Conservation (phyloP, 2,888 invertebrate species). For the Rhogogaster chlorosoma region DNA sequence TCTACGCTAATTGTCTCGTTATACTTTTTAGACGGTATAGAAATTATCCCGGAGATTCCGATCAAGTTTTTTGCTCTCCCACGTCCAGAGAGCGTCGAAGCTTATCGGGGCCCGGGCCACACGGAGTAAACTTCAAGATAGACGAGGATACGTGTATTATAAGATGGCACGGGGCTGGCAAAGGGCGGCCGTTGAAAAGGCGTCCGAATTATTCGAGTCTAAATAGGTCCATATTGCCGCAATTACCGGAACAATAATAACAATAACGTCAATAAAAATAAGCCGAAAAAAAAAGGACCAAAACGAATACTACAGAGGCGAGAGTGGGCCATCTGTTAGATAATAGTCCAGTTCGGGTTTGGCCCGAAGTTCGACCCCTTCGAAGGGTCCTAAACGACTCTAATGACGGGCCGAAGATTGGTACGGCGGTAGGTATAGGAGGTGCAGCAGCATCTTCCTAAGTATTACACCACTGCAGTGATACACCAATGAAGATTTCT, state of each 20-base stretch:
- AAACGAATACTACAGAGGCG: constrained; percentile 27
- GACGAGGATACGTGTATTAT: neutral
- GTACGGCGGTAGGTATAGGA: constrained; percentile 41
- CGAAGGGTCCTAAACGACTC: constrained; percentile 60
- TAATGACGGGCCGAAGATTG: constrained; percentile 50
- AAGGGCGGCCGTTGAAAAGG: constrained; percentile 58
- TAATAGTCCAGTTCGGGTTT: constrained; percentile 64
- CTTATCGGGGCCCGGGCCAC: constrained; percentile 10
- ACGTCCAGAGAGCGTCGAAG: constrained; percentile 1
- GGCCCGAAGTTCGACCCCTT: constrained; percentile 57
- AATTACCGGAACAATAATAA: constrained; percentile 76
- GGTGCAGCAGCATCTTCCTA: neutral
- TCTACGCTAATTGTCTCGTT: constrained; percentile 26
- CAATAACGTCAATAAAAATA: constrained; percentile 62
- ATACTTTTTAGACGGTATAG: neutral
- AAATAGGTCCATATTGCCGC: constrained; percentile 69
- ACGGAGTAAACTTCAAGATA: neutral
- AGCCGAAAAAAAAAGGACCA: neutral
- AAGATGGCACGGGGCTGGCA: neutral
- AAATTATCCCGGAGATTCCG: constrained; percentile 9
- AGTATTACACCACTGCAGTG: constrained; percentile 12
- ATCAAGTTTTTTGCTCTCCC: neutral
- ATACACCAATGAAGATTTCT: neutral
- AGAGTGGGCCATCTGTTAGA: constrained; percentile 74
- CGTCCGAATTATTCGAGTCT: constrained; percentile 61